A percentile compares a stretch with the other conserved stretches of the same genome.
These are phyloP conservation scores for Chiloscyllium punctatum DNA, from an alignment of 2,797 vertebrate genomes.

Conservation along the genomic window DNA sequence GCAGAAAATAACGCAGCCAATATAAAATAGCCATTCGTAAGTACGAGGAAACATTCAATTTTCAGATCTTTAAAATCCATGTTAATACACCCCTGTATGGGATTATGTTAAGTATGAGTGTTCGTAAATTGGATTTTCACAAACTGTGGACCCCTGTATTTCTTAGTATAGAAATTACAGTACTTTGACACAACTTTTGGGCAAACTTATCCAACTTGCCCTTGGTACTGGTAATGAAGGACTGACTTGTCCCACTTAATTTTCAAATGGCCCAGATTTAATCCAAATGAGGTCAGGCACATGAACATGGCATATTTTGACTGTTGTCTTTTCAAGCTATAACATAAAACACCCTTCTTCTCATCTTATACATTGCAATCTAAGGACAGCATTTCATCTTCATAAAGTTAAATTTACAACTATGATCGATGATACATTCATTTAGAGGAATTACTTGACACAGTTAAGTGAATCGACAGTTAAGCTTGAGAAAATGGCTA, in stretches of 20 bases:
- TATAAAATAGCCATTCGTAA: no score
- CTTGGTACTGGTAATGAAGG: neutral
- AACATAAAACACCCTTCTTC: neutral
- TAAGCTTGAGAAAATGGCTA: neutral
- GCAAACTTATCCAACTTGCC: neutral
- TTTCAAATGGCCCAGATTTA: constrained; percentile 32
- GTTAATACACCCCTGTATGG: no score
- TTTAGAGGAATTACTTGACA: neutral
- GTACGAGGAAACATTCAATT: no score
- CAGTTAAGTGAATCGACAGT: neutral
- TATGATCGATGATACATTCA: neutral
- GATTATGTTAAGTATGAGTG: no score
- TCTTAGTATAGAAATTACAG: neutral
- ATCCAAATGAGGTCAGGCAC: constrained; percentile 20
- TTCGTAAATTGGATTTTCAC: no score
- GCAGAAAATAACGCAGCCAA: no score
- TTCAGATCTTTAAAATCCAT: no score
- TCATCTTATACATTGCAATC: neutral
- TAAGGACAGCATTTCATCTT: neutral
- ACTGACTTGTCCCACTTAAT: constrained; percentile 19
- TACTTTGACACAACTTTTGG: neutral
- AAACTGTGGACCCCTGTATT: neutral
- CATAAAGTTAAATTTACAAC: neutral
- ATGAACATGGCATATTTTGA: neutral
- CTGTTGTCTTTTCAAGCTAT: neutral